These are phyloP conservation scores for Podargus strigoides DNA, from an alignment of 2,797 vertebrate genomes.

Conservation along the genomic window DNA sequence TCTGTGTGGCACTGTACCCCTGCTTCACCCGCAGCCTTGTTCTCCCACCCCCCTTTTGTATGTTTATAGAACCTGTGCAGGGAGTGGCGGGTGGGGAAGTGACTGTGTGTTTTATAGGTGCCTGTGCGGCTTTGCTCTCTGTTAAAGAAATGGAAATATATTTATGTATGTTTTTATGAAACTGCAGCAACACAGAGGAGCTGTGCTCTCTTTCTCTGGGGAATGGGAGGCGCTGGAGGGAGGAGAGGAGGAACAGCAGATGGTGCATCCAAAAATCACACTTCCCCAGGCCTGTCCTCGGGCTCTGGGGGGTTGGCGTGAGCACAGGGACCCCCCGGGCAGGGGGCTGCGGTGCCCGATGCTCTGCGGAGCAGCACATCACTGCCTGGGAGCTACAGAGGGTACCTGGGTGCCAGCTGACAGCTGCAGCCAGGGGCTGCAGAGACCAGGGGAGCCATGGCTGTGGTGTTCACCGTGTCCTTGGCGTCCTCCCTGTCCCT, in stretches of 20 bases:
- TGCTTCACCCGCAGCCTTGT: conserved; percentile 13
- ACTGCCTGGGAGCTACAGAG: accelerated
- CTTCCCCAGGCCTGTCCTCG: not conserved
- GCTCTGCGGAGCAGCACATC: not conserved
- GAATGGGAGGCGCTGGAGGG: not conserved
- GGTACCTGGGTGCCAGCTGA: not conserved
- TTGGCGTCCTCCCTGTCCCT: not conserved
- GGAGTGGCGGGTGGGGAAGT: conserved; percentile 11
- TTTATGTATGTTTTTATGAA: conserved; percentile 80
- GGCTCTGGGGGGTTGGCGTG: accelerated
- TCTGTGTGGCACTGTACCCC: not conserved
- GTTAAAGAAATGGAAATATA: conserved; percentile 76
- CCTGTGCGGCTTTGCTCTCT: conserved; percentile 64
- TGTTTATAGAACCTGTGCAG: conserved; percentile 57
- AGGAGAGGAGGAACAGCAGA: not conserved
- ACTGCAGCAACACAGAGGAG: conserved; percentile 47
- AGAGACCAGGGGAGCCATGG: not conserved
- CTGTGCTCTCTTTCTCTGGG: conserved; percentile 1
- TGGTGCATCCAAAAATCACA: accelerated
- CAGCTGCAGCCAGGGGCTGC: not conserved
- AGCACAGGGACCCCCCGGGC: not conserved
- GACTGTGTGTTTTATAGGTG: conserved; percentile 68
- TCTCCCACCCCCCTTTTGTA: conserved; percentile 44
- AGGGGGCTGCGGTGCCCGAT: not conserved
- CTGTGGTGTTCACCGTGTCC: not conserved